Evolutionary conservation across 2,888 invertebrate genomes (phyloP), one percentile per base, ranked within the genome.

Genomic region (Dasypogon diadema): DNA sequence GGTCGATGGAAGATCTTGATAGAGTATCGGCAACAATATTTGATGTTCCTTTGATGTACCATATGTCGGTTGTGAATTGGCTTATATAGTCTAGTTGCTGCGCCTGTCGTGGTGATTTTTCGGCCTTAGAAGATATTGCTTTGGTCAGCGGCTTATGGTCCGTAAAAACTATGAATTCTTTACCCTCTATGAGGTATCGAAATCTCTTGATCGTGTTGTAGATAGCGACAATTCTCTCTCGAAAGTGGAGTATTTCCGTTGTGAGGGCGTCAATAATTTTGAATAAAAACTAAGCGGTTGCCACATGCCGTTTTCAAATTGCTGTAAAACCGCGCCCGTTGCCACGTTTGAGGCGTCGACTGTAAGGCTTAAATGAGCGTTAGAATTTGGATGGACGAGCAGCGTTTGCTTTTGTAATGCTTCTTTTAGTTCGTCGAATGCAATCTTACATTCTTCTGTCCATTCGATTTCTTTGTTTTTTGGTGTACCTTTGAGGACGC

Each of bases 221-320:
- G 0, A 37, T 34, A 2, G 42, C 16, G 4, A 65, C 22, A 65
- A 46, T 16, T 65, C 42, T 16, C 65, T 2, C 3, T 42, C 42
- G 46, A 42, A 65, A 1, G 65, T 65, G 2, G 42, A 42, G 18
- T 65, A 65, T 16, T 18, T 37, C 3, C 10, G 5, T 22, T 65
- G 16, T 1, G 21, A 22, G 4, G 42, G 65, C 22, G 16, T 37
- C 5, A 37, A 21, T 46, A 22, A 21, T 42, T 42, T 37, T 5
- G 42, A 65, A 22, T n/a, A 46, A 22, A 65, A 65, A 42, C 42
- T 42, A 21, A 65, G 37, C 2, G 37, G 42, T 18, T 42, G 3
- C 16, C 65, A 65, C 2, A 6, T 16, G 0, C 21, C 21, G n/a
- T 42, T 21, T 2, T 12, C 18, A 21, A 4, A 16, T 18, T 65